Percentiles rank a stretch among this genome's conserved stretches.
phyloP scores from a whole-genome alignment of 2,888 invertebrate species.

The Incurvaria masculella region DNA sequence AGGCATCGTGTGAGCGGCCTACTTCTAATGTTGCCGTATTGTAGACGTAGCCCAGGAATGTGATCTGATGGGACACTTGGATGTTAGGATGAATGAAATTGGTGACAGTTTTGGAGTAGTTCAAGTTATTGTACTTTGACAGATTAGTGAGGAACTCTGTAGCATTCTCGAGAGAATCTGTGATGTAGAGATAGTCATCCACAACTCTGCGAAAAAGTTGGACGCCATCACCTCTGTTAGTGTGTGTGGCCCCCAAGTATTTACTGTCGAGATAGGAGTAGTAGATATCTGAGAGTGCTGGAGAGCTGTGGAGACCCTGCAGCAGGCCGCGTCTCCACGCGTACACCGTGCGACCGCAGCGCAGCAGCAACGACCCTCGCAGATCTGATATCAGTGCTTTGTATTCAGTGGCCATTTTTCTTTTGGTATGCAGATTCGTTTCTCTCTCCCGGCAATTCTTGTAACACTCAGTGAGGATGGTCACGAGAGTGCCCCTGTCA shows the following conservation, averaged over 20 bases:
- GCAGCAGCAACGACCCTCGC: slow-evolving; percentile 35
- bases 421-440: slow-evolving; percentile 26
- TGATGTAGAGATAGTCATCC: slow-evolving; percentile 49
- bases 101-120: slow-evolving; percentile 38
- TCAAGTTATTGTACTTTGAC: slow-evolving; percentile 39
- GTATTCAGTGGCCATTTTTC: slow-evolving; percentile 30
- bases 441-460: slow-evolving; percentile 27
- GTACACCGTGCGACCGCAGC: slow-evolving; percentile 44
- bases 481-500: slow-evolving; percentile 30
- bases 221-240: slow-evolving; percentile 21
- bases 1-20: slow-evolving; percentile 37
- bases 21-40: slow-evolving; percentile 37
- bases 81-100: slow-evolving; percentile 34
- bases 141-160: slow-evolving; percentile 33
- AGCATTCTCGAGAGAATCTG: slow-evolving; percentile 37
- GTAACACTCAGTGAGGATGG: slow-evolving; percentile 32
- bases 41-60: slow-evolving; percentile 41
- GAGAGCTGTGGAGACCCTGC: slow-evolving; percentile 49
- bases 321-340: slow-evolving; percentile 46
- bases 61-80: slow-evolving; percentile 29
- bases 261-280: slow-evolving; percentile 37
- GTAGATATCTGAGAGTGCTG: slow-evolving; percentile 47
- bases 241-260: slow-evolving; percentile 29
- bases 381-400: slow-evolving; percentile 37
- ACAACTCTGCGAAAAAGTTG: slow-evolving; percentile 41